Percentiles rank a stretch among this genome's conserved stretches.
These are phyloP conservation scores for Epinephelus moara DNA, from an alignment of 2,113 vertebrate species.

Conservation along the genomic window DNA sequence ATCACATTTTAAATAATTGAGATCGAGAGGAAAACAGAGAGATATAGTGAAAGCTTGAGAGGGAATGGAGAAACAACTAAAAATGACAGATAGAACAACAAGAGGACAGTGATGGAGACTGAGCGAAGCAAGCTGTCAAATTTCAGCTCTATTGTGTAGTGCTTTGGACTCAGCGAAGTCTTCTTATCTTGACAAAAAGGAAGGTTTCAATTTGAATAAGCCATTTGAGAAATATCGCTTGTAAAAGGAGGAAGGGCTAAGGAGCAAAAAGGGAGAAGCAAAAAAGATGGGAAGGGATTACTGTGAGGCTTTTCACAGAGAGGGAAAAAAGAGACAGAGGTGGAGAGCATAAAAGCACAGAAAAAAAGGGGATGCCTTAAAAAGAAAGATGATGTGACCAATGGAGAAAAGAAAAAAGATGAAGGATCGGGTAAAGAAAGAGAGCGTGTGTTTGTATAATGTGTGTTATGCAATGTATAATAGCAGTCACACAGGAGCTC, in stretches of 20 bases:
- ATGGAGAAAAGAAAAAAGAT: slow-evolving; percentile 43
- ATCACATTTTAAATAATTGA: slow-evolving; percentile 54
- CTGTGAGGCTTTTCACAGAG: slow-evolving; percentile 59
- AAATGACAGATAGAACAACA: slow-evolving; percentile 40
- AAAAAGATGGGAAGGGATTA: slow-evolving; percentile 73
- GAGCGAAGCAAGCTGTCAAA: slow-evolving; percentile 53
- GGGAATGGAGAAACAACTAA: slow-evolving; percentile 10
- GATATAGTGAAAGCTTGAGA: slow-evolving; percentile 9
- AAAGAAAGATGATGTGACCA: slow-evolving; percentile 64
- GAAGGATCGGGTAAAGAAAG: slow-evolving; percentile 31
- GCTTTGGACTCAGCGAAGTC: slow-evolving; percentile 59
- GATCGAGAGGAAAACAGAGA: background rate
- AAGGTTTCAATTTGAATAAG: slow-evolving; percentile 78
- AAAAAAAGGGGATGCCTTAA: slow-evolving; percentile 41
- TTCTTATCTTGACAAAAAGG: slow-evolving; percentile 68
- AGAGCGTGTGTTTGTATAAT: slow-evolving; percentile 54
- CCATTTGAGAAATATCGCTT: slow-evolving; percentile 63
- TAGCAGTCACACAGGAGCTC: slow-evolving; percentile 18
- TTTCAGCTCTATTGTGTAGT: slow-evolving; percentile 54
- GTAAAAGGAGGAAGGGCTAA: slow-evolving; percentile 58
- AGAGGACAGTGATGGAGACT: slow-evolving; percentile 42
- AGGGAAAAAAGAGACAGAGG: slow-evolving; percentile 39
- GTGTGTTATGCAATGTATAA: slow-evolving; percentile 54
- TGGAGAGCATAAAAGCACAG: slow-evolving; percentile 46
- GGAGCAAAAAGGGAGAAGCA: slow-evolving; percentile 54